A percentile compares a stretch with the other conserved stretches of the same genome.
Conservation (phyloP, 2,113 vertebrate genomes). For the Phycodurus eques region DNA sequence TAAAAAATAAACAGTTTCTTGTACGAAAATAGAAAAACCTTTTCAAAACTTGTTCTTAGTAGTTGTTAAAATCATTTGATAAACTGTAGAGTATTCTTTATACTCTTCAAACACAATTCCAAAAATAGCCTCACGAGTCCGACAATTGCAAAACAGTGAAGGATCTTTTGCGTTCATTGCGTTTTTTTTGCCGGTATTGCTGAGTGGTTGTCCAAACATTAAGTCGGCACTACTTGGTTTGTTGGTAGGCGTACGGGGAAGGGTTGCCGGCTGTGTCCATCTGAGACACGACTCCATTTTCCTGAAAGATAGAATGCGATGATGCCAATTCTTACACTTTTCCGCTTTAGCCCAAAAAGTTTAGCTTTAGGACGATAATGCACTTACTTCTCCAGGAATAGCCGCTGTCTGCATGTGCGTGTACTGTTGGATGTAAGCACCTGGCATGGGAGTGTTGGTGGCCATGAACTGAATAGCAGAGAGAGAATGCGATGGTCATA, state of each 20-base stretch:
- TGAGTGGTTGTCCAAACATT: slow-evolving; percentile 82
- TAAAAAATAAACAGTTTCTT: slow-evolving; percentile 84
- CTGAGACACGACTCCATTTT: slow-evolving; percentile 88
- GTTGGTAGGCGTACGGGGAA: slow-evolving; percentile 94
- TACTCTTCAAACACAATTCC: slow-evolving; percentile 92
- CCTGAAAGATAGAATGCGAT: slow-evolving; percentile 71
- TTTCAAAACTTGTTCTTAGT: slow-evolving; percentile 71
- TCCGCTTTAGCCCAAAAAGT: background rate
- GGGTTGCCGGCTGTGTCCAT: slow-evolving; percentile 90
- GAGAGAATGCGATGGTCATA: background rate
- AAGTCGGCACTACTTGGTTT: slow-evolving; percentile 92
- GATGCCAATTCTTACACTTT: background rate
- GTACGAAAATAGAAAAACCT: slow-evolving; percentile 99
- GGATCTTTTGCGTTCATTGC: slow-evolving; percentile 89
- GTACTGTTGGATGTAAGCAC: slow-evolving; percentile 92
- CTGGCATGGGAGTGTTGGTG: slow-evolving; percentile 90
- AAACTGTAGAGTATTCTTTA: slow-evolving; percentile 82
- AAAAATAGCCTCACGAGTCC: slow-evolving; percentile 90
- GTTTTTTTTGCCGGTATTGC: slow-evolving; percentile 88
- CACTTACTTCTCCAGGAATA: slow-evolving; percentile 86
- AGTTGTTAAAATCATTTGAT: slow-evolving; percentile 83
- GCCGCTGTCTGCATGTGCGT: slow-evolving; percentile 86
- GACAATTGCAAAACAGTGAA: slow-evolving; percentile 92
- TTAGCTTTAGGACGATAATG: background rate
- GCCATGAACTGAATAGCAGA: slow-evolving; percentile 85